A percentile compares a stretch with the other conserved stretches of the same genome.
Evolutionary conservation across 2,888 invertebrate species (phyloP).

Genomic region (Pemphredon lugubris): DNA sequence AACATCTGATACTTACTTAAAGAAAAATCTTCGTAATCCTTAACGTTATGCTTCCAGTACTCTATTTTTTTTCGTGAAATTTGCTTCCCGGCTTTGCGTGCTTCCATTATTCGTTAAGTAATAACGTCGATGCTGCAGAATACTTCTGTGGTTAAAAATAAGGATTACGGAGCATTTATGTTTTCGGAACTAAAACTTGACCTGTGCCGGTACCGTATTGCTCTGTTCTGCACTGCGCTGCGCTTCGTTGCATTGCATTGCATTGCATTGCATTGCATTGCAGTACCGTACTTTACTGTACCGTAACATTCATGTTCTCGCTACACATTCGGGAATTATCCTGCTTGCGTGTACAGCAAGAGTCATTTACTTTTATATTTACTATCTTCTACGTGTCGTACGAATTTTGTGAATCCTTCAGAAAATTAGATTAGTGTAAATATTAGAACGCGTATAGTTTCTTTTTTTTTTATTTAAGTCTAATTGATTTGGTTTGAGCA

Average conservation of each 20-base stretch:
- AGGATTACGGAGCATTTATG: slow-evolving; percentile 7
- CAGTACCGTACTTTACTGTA: too few relatives aligned
- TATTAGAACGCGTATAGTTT: slow-evolving; percentile 19
- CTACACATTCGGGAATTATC: background rate
- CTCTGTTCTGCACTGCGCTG: too few relatives aligned
- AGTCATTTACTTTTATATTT: background rate
- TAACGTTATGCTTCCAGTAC: slow-evolving; percentile 52
- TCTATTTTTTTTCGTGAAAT: slow-evolving; percentile 30
- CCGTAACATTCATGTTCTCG: too few relatives aligned
- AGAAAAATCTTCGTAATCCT: slow-evolving; percentile 26
- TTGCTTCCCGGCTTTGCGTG: slow-evolving; percentile 57
- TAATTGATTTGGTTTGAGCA: slow-evolving; percentile 34
- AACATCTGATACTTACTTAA: background rate
- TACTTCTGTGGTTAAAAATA: slow-evolving; percentile 1
- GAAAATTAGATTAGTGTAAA: slow-evolving; percentile 23
- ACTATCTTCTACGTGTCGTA: background rate
- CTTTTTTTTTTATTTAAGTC: slow-evolving; percentile 37
- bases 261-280: too few relatives aligned
- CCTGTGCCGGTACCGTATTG: too few relatives aligned
- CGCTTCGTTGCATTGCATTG: too few relatives aligned
- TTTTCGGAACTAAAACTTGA: background rate
- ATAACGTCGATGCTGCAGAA: slow-evolving; percentile 9
- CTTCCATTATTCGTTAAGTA: slow-evolving; percentile 32
- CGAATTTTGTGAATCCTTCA: slow-evolving; percentile 2
- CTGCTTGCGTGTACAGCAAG: background rate